phyloP scores from a whole-genome alignment of 1,140 invertebrate genomes.

The Diplogasteroides magnus region DNA sequence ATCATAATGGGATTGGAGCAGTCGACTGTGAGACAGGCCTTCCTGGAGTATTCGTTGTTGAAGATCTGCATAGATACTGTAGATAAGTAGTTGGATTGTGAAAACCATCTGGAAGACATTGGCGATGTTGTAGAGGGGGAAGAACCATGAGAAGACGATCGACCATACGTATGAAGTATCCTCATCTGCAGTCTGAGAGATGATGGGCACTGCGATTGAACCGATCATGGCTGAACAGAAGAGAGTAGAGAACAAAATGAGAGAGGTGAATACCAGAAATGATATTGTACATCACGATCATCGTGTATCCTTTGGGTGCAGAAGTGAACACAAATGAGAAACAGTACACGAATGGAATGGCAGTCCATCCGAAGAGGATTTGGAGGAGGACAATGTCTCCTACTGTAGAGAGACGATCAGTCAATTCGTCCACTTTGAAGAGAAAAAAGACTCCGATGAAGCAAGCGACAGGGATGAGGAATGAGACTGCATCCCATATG shows the following conservation, averaged over 20 bases:
- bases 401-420: slow-evolving; percentile 13
- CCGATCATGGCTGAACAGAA: slow-evolving; percentile 41
- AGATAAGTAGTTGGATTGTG: background rate
- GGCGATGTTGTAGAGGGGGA: slow-evolving; percentile 40
- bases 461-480: slow-evolving; percentile 17
- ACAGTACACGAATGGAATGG: slow-evolving; percentile 43
- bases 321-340: slow-evolving; percentile 40
- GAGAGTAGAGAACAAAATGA: slow-evolving; percentile 16
- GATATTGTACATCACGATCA: slow-evolving; percentile 48
- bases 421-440: slow-evolving; percentile 27
- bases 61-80: slow-evolving; percentile 30
- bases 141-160: slow-evolving; percentile 39
- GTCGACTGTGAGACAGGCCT: slow-evolving; percentile 29
- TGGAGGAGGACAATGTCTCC: slow-evolving; percentile 21
- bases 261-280: slow-evolving; percentile 29
- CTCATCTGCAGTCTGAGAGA: slow-evolving; percentile 30
- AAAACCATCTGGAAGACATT: slow-evolving; percentile 32
- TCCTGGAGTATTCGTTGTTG: slow-evolving; percentile 37
- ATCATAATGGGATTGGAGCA: slow-evolving; percentile 16
- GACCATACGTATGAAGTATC: slow-evolving; percentile 34
- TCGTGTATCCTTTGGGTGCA: slow-evolving; percentile 45
- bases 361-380: slow-evolving; percentile 40
- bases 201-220: slow-evolving; percentile 46
- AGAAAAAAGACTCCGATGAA: slow-evolving; percentile 29
- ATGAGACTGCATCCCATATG: slow-evolving; percentile 56